Conservation (phyloP, 2,888 invertebrate species). For the Osedax fenrisi region DNA sequence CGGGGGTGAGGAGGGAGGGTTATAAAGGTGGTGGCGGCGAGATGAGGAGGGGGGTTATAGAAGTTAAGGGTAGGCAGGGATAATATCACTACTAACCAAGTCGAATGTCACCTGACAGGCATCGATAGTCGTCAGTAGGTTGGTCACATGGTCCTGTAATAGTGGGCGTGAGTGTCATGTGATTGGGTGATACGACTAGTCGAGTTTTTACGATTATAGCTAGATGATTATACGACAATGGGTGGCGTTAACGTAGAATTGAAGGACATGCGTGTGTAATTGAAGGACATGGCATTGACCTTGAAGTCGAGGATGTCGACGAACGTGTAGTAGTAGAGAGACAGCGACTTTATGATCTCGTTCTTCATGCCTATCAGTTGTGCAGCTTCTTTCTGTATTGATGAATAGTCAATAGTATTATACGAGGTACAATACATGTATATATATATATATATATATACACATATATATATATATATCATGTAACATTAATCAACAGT, state of each 20-base stretch:
- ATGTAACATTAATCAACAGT: no score
- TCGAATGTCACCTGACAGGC: slow-evolving; percentile 87
- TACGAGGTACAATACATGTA: neutral
- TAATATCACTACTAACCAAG: slow-evolving; percentile 64
- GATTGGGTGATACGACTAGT: neutral
- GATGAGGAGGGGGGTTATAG: no score
- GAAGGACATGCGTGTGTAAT: neutral
- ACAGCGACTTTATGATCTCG: slow-evolving; percentile 89
- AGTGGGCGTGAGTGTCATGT: neutral
- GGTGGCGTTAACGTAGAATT: no score
- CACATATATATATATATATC: neutral
- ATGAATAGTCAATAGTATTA: slow-evolving; percentile 12
- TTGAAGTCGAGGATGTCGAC: slow-evolving; percentile 94
- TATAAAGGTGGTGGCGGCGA: no score
- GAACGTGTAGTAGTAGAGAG: slow-evolving; percentile 94
- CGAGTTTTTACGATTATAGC: neutral
- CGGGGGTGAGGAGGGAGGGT: no score
- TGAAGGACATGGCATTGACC: slow-evolving; percentile 58
- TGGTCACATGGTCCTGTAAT: slow-evolving; percentile 53
- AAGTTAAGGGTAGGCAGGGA: no score
- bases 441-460: neutral
- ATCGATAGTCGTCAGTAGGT: slow-evolving; percentile 74
- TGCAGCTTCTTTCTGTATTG: slow-evolving; percentile 33
- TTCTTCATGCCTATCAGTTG: slow-evolving; percentile 63
- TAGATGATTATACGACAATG: no score